phyloP scores from a whole-genome alignment of 1,140 invertebrate genomes.

The Bemisia tabaci region DNA sequence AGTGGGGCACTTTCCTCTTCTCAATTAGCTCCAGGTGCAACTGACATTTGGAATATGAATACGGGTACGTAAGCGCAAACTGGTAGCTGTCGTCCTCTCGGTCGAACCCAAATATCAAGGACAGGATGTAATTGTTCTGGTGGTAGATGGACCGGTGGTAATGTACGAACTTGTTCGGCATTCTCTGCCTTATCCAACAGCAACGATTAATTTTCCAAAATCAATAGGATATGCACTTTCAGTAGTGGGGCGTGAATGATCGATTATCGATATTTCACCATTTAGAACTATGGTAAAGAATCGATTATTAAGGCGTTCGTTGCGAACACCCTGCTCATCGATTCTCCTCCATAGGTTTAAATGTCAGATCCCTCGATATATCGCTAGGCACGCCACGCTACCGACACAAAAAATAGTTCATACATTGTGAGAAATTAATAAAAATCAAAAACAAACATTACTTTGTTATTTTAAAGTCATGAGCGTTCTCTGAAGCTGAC shows the following conservation, averaged over 20 bases:
- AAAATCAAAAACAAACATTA: background rate
- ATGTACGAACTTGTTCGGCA: constrained; percentile 76
- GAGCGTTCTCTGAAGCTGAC: too few species aligned
- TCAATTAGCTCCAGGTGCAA: constrained; percentile 68
- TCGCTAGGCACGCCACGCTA: too few species aligned
- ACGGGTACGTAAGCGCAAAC: constrained; percentile 84
- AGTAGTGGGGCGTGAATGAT: too few species aligned
- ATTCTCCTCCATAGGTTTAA: too few species aligned
- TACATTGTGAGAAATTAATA: too few species aligned
- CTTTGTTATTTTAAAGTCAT: too few species aligned
- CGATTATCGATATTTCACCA: too few species aligned
- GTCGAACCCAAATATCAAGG: constrained; percentile 89
- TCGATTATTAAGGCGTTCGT: too few species aligned
- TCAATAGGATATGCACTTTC: background rate
- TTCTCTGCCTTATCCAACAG: constrained; percentile 50
- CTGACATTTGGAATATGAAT: constrained; percentile 81
- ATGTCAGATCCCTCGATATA: too few species aligned
- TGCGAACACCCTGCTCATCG: too few species aligned
- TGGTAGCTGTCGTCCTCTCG: constrained; percentile 83
- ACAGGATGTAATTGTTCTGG: constrained; percentile 82
- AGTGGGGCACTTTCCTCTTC: constrained; percentile 40
- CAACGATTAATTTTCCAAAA: background rate
- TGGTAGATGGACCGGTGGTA: constrained; percentile 86
- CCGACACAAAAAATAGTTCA: too few species aligned
- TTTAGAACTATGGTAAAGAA: too few species aligned